Conservation (phyloP, 2,888 invertebrate genomes). For the Steinernema carpocapsae region DNA sequence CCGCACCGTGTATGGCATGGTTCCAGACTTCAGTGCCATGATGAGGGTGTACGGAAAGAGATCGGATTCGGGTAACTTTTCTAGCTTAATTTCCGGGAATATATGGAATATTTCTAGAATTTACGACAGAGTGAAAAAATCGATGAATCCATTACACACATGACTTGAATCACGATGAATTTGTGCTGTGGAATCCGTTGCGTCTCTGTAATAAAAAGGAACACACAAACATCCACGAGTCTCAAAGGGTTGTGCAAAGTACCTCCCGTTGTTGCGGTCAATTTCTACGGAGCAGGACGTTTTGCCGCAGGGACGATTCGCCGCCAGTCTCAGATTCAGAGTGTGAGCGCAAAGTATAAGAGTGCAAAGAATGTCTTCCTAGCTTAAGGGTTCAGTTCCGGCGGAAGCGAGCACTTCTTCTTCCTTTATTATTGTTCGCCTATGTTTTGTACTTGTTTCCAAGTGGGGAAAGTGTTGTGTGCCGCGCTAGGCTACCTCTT, state of each 20-base stretch:
- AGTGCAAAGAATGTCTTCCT: too few relatives aligned
- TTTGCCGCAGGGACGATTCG: too few relatives aligned
- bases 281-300: too few relatives aligned
- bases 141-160: not conserved
- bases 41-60: slow-evolving; percentile 25
- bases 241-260: not conserved
- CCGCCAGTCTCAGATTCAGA: too few relatives aligned
- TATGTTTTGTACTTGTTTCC: too few relatives aligned
- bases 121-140: not conserved
- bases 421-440: too few relatives aligned
- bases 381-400: too few relatives aligned
- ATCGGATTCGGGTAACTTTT: slow-evolving; percentile 8
- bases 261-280: too few relatives aligned
- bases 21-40: slow-evolving; percentile 29
- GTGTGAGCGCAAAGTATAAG: too few relatives aligned
- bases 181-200: not conserved
- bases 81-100: not conserved
- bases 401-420: too few relatives aligned
- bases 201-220: not conserved
- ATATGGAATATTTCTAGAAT: not conserved
- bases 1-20: slow-evolving; percentile 26
- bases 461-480: too few relatives aligned
- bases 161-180: not conserved
- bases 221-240: not conserved
- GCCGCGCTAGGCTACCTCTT: too few relatives aligned